phyloP scores from a whole-genome alignment of 2,888 invertebrate genomes.

The Tenthredo mesomela region DNA sequence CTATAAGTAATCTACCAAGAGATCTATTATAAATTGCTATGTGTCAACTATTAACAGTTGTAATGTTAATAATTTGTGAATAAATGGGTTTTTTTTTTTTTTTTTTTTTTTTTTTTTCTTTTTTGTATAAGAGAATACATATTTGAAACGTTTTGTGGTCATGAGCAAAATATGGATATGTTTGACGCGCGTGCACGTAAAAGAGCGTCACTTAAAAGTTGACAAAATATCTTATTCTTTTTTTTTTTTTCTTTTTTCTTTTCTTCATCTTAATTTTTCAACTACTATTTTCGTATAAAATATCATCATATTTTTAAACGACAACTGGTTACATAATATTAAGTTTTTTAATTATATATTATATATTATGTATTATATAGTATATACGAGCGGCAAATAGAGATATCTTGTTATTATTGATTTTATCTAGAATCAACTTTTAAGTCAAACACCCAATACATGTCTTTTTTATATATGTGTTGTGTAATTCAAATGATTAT shows the following conservation, averaged over 20 bases:
- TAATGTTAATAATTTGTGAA: slow-evolving; percentile 51
- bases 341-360: slow-evolving; percentile 5
- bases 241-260: not conserved
- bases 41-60: slow-evolving; percentile 50
- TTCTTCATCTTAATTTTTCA: not conserved
- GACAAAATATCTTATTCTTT: slow-evolving; percentile 28
- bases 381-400: not conserved
- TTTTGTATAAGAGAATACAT: slow-evolving; percentile 54
- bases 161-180: slow-evolving; percentile 66
- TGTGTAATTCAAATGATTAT: slow-evolving; percentile 43
- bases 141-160: slow-evolving; percentile 58
- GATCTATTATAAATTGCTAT: slow-evolving; percentile 60
- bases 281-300: slow-evolving; percentile 31
- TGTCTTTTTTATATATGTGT: slow-evolving; percentile 13
- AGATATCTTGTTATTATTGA: not conserved
- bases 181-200: slow-evolving; percentile 56
- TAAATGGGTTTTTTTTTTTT: slow-evolving; percentile 53
- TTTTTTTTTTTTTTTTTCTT: slow-evolving; percentile 52
- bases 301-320: slow-evolving; percentile 22
- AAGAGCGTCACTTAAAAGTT: slow-evolving; percentile 47
- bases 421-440: slow-evolving; percentile 38
- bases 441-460: slow-evolving; percentile 40
- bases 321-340: slow-evolving; percentile 32
- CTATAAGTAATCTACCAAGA: slow-evolving; percentile 52
- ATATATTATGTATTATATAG: not conserved